Evolutionary conservation across 1,140 invertebrate species (phyloP).

Genomic region (Phymastichus coffea): DNA sequence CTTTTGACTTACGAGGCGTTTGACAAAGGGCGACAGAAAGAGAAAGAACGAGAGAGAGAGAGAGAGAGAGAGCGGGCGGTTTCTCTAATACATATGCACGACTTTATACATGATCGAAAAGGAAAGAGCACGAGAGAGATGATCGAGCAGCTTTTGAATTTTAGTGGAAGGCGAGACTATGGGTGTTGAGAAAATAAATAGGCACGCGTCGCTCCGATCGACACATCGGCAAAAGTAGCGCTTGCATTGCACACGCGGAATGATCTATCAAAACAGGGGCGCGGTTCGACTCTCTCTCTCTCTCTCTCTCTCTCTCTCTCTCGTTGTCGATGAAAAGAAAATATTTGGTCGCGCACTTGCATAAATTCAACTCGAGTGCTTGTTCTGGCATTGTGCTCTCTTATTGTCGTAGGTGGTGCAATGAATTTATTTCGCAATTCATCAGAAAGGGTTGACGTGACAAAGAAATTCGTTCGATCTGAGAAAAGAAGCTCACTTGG

Average conservation of each 20-base stretch:
- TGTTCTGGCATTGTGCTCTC: not conserved
- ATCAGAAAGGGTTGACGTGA: too few species aligned
- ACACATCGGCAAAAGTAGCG: slow-evolving; percentile 15
- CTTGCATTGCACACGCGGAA: too few species aligned
- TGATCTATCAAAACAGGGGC: slow-evolving; percentile 45
- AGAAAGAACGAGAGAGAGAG: too few species aligned
- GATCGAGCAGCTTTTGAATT: not conserved
- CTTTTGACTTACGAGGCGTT: slow-evolving; percentile 12
- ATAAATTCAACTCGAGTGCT: slow-evolving; percentile 20
- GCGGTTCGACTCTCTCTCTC: slow-evolving; percentile 25
- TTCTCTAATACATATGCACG: not conserved
- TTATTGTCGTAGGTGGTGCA: slow-evolving; percentile 1
- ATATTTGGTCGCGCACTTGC: slow-evolving; percentile 42
- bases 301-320: too few species aligned
- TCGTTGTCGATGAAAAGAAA: slow-evolving; percentile 47
- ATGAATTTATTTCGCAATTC: too few species aligned
- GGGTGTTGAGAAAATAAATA: slow-evolving; percentile 52
- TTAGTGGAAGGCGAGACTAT: slow-evolving; percentile 5
- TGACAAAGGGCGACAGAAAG: not conserved
- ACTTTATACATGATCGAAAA: too few species aligned
- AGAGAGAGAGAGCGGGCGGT: too few species aligned
- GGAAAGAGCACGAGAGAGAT: too few species aligned
- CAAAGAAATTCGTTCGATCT: too few species aligned
- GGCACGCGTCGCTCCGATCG: slow-evolving; percentile 39
- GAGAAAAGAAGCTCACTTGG: too few species aligned